These are phyloP conservation scores for Xestia c-nigrum DNA, from an alignment of 2,888 invertebrate genomes.

Conservation along the genomic window DNA sequence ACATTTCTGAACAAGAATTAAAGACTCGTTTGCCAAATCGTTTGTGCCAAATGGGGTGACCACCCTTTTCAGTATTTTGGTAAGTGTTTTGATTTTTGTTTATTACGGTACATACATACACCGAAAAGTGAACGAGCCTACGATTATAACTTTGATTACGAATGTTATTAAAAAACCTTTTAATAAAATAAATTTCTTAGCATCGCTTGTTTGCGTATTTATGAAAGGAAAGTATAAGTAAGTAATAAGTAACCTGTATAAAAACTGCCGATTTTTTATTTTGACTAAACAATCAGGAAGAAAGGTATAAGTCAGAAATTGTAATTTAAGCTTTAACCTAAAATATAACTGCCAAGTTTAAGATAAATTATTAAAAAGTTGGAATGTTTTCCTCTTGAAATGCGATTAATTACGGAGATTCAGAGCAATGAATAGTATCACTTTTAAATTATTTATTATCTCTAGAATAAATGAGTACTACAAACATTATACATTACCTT, in stretches of 20 bases:
- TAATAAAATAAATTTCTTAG: not conserved
- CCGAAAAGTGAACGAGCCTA: not conserved
- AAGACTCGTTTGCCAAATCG: constrained; percentile 29
- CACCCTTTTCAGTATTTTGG: not conserved
- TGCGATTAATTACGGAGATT: constrained; percentile 8
- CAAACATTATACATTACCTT: not conserved
- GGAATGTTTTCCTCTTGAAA: constrained; percentile 12
- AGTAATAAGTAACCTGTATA: not conserved
- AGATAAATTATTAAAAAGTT: constrained; percentile 40
- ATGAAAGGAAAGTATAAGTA: not conserved
- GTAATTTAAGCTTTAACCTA: not conserved
- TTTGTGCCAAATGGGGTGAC: constrained; percentile 10
- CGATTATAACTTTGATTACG: not conserved
- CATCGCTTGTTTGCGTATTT: not conserved
- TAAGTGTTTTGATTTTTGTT: not conserved
- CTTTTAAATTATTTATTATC: not conserved
- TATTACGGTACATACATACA: too few species aligned
- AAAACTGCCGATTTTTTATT: not conserved
- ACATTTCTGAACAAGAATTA: constrained; percentile 35
- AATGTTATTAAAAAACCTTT: not conserved
- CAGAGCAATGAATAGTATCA: constrained; percentile 21
- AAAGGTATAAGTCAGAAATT: not conserved
- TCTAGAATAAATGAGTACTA: not conserved
- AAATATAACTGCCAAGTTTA: constrained; percentile 1
- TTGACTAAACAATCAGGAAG: constrained; percentile 1